These are phyloP conservation scores for Coptotermes formosanus DNA, from an alignment of 1,140 invertebrate genomes.

Conservation along the genomic window DNA sequence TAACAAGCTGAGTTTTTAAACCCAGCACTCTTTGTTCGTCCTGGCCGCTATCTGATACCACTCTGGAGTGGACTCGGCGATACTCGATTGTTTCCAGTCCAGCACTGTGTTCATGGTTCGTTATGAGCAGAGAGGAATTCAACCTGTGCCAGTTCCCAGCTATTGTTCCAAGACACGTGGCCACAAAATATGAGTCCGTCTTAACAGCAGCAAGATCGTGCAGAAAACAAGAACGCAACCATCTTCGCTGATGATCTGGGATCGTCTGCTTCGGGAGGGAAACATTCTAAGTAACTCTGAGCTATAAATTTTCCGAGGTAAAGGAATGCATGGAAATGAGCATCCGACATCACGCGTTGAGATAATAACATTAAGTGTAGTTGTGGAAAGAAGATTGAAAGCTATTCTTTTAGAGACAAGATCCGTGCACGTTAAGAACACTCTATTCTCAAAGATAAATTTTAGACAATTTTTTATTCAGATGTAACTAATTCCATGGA, in stretches of 20 bases:
- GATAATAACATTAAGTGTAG: background rate
- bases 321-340: conserved; percentile 1
- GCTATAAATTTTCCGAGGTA: background rate
- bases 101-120: background rate
- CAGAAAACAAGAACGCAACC: background rate
- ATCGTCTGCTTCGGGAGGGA: background rate
- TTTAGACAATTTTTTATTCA: too few relatives aligned
- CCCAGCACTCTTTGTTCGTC: background rate
- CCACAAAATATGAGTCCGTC: conserved; percentile 18
- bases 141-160: background rate
- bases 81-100: background rate
- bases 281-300: background rate
- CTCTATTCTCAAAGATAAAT: too few relatives aligned
- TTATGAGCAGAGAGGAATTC: background rate
- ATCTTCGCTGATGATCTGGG: background rate
- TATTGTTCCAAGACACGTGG: conserved; percentile 3
- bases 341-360: background rate
- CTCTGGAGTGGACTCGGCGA: background rate
- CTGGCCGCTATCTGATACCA: background rate
- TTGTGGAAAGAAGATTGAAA: too few relatives aligned
- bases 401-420: too few relatives aligned
- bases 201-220: background rate
- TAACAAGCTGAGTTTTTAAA: too few relatives aligned
- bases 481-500: too few relatives aligned
- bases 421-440: too few relatives aligned